Base-by-base conservation (phyloP, 2,888 invertebrate species). In the Phymatocera aterrima region DNA sequence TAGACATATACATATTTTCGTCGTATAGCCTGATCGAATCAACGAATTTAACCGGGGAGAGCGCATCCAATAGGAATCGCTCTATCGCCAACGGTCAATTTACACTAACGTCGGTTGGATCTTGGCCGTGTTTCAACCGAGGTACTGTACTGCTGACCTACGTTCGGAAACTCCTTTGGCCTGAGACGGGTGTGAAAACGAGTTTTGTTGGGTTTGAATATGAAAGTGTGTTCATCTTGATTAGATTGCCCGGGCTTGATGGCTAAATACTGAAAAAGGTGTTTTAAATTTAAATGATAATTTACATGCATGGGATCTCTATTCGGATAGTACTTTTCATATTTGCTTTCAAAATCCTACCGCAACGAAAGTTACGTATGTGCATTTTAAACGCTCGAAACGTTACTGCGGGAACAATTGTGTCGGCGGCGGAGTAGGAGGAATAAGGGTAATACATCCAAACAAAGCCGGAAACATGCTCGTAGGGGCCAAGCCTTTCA, bases 261-360 rank as follows among this genome's bases (percentile, higher is more conserved):
- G 51, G 51, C 43, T 72, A 72, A 72, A 72, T 72, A 72, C 40
- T 72, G 51, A 34, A 51, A 72, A 72, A 48, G 34, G 48, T 31
- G 10, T 72, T 72, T 34, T 21, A 72, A 72, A 72, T 72, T 72
- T 72, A 72, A 48, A 72, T 72, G 51, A 72, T 72, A 51, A 72
- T 72, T 72, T 51, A 72, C 72, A 72, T 72, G 72, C 72, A 72
- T 48, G 51, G 48, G 72, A 34, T 34, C 72, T 51, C 72, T 34
- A 28, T 72, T 72, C 51, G 72, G 31, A 51, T 51, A 72, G 72
- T 72, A 72, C 72, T 72, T 72, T 72, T 21, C 15, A 51, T 51
- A 72, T 72, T 72, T 72, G 72, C 51, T 72, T 72, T 72, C 18
- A 51, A 72, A 72, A 72, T 72, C 48, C 72, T 72, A 72, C 48